A percentile compares a stretch with the other conserved stretches of the same genome.
Conservation (phyloP, 2,113 vertebrate genomes). For the Odocoileus virginianus region DNA sequence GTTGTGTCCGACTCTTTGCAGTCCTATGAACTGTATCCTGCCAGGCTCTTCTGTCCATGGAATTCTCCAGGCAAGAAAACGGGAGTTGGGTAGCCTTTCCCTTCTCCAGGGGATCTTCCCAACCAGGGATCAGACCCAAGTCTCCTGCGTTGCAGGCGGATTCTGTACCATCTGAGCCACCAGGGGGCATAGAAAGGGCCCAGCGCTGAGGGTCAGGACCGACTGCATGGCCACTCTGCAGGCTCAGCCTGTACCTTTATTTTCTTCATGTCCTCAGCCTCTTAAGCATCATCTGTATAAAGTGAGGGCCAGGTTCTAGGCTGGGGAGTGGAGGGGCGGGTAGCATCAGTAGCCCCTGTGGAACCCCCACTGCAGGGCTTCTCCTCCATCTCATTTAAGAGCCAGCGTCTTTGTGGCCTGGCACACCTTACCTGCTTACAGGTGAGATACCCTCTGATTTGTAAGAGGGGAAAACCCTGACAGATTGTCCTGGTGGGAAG, state of each 20-base stretch:
- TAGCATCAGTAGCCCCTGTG: background rate
- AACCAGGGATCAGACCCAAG: background rate
- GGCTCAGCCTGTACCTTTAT: fast-evolving
- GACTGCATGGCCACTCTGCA: background rate
- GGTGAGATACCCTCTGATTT: background rate
- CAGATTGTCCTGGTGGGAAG: background rate
- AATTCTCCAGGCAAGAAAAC: background rate
- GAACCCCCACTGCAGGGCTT: background rate
- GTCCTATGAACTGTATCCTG: background rate
- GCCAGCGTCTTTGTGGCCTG: background rate
- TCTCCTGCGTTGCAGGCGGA: background rate
- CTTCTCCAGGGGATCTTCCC: background rate
- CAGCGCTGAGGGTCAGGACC: background rate
- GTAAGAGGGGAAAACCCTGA: background rate
- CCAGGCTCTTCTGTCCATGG: background rate
- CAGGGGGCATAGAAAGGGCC: background rate
- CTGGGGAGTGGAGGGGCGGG: fast-evolving
- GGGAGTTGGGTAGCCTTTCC: background rate
- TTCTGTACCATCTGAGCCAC: background rate
- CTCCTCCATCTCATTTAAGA: background rate
- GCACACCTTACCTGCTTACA: background rate
- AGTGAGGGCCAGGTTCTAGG: background rate
- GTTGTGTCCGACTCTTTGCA: background rate
- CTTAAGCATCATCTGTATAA: background rate
- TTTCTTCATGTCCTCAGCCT: background rate